Evolutionary conservation across 23 tunicate species (phyloP).

Genomic region (Pegea sp.): DNA sequence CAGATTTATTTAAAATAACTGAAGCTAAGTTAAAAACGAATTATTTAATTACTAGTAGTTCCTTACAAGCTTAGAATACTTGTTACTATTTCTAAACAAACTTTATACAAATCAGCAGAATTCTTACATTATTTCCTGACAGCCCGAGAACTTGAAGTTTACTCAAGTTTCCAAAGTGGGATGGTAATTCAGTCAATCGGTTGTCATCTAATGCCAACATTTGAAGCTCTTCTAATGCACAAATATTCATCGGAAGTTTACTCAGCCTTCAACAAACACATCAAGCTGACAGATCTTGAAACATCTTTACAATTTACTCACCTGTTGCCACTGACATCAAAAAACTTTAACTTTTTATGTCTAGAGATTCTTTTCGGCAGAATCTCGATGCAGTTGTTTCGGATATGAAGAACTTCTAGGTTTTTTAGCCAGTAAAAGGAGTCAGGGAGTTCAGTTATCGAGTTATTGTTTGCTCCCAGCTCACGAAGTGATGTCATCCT

Average conservation of each 20-base stretch:
- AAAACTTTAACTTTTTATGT: conserved; percentile 11
- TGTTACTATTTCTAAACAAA: too few species aligned
- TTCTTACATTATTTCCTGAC: conserved; percentile 54
- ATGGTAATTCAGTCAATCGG: conserved; percentile 23
- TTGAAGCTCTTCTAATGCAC: conserved; percentile 24
- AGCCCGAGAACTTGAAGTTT: conserved; percentile 28
- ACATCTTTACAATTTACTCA: conserved; percentile 1
- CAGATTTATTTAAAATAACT: background rate
- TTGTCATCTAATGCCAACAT: conserved; percentile 70
- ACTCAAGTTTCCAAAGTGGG: conserved; percentile 33
- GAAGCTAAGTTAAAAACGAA: background rate
- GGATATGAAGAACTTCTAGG: conserved; percentile 35
- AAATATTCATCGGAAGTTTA: conserved; percentile 48
- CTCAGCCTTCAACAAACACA: conserved; percentile 23
- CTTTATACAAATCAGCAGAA: too few species aligned
- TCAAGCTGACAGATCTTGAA: too few species aligned
- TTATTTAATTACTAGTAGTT: too few species aligned
- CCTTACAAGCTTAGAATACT: too few species aligned
- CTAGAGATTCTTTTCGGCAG: conserved; percentile 67
- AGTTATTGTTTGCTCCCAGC: conserved; percentile 24
- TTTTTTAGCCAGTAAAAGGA: conserved; percentile 17
- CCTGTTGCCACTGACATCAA: conserved; percentile 80
- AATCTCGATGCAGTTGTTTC: conserved; percentile 25
- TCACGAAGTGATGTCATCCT: conserved; percentile 15
- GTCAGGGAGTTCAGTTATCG: conserved; percentile 21